Evolutionary conservation across 2,888 invertebrate genomes (phyloP).

Genomic region (Oxyteleia sp.): DNA sequence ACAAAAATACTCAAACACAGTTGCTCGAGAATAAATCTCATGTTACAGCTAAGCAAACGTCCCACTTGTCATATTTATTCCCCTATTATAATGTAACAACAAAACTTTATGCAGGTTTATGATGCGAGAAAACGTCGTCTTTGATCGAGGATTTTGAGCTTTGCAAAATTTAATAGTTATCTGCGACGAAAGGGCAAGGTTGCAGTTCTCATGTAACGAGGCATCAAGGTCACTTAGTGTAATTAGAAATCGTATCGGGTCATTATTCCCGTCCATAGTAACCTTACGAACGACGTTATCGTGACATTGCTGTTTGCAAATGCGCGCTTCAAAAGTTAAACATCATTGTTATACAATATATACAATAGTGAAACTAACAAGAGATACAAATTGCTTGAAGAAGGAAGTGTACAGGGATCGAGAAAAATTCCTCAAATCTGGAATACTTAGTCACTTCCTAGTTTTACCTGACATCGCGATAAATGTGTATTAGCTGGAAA

Average conservation of each 20-base stretch:
- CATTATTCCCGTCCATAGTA: slow-evolving; percentile 5
- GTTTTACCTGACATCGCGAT: neutral
- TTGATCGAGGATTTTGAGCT: neutral
- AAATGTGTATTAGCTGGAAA: too few species aligned
- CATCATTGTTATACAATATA: neutral
- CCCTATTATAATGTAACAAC: too few species aligned
- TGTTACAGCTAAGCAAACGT: too few species aligned
- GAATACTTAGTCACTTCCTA: neutral
- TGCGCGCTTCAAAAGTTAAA: slow-evolving; percentile 41
- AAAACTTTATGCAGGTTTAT: too few species aligned
- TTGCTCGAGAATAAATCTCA: too few species aligned
- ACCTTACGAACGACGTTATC: slow-evolving; percentile 20
- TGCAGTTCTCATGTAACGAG: slow-evolving; percentile 5
- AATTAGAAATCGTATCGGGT: slow-evolving; percentile 11
- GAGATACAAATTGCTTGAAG: neutral
- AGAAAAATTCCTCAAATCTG: neutral
- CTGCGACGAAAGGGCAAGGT: slow-evolving; percentile 15
- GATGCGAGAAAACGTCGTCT: too few species aligned
- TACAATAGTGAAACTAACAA: neutral
- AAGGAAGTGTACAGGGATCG: neutral
- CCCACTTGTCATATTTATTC: too few species aligned
- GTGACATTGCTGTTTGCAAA: slow-evolving; percentile 21
- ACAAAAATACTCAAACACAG: too few species aligned
- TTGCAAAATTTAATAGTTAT: slow-evolving; percentile 1
- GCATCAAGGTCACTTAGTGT: neutral